Conservation (phyloP, 2,888 invertebrate species). For the Ctenicera cuprea region DNA sequence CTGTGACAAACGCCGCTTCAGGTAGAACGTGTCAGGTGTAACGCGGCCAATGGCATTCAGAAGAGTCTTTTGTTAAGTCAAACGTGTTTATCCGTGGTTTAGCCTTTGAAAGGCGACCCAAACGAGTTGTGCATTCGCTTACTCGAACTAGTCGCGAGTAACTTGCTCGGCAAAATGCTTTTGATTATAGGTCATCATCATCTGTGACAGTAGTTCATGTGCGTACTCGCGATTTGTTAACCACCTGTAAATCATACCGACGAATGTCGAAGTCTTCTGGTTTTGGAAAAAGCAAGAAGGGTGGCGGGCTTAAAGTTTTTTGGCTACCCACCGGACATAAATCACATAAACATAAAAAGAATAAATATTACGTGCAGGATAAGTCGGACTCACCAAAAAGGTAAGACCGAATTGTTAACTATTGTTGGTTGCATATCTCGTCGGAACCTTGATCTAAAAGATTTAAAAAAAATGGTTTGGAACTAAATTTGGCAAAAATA, state of each 20-base stretch:
- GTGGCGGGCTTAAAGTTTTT: conserved; percentile 48
- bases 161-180: conserved; percentile 37
- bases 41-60: conserved; percentile 45
- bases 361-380: conserved; percentile 50
- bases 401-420: conserved; percentile 11
- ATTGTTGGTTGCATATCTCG: conserved; percentile 20
- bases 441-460: not conserved
- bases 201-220: conserved; percentile 32
- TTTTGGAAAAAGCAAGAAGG: conserved; percentile 50
- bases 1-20: conserved; percentile 35
- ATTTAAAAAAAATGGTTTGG: not conserved
- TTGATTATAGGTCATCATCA: conserved; percentile 42
- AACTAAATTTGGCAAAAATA: no score
- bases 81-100: conserved; percentile 33
- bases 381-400: conserved; percentile 38
- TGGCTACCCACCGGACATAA: conserved; percentile 54
- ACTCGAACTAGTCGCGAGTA: conserved; percentile 40
- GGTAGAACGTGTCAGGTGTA: conserved; percentile 45
- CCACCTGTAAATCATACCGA: conserved; percentile 24
- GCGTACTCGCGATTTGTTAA: not conserved
- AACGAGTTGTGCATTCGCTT: conserved; percentile 34
- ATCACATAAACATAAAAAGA: conserved; percentile 47
- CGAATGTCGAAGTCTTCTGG: conserved; percentile 48
- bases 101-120: conserved; percentile 21
- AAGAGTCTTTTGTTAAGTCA: conserved; percentile 36